phyloP scores from a whole-genome alignment of 2,888 invertebrate genomes.

The Acleris literana region DNA sequence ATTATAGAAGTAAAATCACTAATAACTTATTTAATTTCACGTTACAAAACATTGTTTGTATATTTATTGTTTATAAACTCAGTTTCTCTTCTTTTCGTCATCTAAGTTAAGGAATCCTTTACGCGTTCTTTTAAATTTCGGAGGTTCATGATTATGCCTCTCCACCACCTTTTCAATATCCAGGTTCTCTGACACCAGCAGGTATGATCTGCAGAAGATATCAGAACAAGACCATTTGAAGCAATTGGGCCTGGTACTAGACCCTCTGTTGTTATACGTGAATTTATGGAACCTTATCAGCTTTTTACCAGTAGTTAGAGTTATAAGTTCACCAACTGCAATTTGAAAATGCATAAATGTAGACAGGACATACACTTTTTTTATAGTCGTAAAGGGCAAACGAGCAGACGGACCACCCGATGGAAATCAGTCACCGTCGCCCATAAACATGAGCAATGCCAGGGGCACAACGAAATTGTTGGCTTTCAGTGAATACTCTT shows the following conservation, averaged over 20 bases:
- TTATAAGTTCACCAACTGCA: conserved; percentile 38
- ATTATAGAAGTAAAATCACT: no score
- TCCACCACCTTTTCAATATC: conserved; percentile 39
- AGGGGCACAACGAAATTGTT: no score
- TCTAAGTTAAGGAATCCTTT: conserved; percentile 35
- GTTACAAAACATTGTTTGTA: background rate
- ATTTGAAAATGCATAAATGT: conserved; percentile 10
- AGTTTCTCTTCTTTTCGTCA: background rate
- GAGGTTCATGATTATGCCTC: conserved; percentile 39
- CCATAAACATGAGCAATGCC: no score
- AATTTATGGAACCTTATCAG: conserved; percentile 42
- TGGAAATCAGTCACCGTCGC: no score
- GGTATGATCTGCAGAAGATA: conserved; percentile 38
- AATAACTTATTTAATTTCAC: background rate
- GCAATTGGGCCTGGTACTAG: conserved; percentile 13
- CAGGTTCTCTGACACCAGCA: conserved; percentile 43
- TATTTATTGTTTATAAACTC: background rate
- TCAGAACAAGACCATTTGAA: conserved; percentile 43
- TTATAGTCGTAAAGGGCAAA: no score
- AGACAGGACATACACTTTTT: no score
- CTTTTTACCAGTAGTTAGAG: conserved; percentile 42
- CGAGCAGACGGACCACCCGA: no score
- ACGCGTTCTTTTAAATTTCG: conserved; percentile 36
- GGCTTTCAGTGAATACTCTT: no score
- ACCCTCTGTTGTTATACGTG: conserved; percentile 41